Evolutionary conservation across 1,140 invertebrate species (phyloP), one percentile per base, ranked within the genome.

Genomic region (Idris sp.): DNA sequence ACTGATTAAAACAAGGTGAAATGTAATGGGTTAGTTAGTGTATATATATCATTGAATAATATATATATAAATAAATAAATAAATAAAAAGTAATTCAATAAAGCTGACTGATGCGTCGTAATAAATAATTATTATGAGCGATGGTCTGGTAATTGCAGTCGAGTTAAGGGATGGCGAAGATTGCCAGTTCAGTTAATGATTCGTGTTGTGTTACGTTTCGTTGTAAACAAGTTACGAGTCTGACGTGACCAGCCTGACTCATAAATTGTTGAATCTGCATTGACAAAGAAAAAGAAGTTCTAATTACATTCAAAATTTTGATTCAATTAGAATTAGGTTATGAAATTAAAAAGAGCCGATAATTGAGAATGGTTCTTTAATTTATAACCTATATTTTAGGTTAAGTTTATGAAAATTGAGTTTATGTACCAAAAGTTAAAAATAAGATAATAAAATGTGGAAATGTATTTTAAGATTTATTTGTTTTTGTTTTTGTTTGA

Each of bases 141-240:
- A 69, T 62, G 38, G 41, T 38, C 14, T 28, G 8, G 51, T 61
- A 44, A 62, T 62, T 56, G 62, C 49, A 9, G 22, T 22, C 16
- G 40, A 62, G 33, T 41, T 74, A 58, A 64, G 54, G 65, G 58
- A 76, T 43, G 56, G 41, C 40, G 28, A 65, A 51, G 30, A 65
- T 73, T 61, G 62, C 22, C 64, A 26, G 56, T 72, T 71, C 64
- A 71, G 61, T 80, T 72, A 71, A 74, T 76, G 76, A 81, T 84
- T 83, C 73, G 68, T 73, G 79, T 82, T 81, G 76, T 81, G 79
- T 83, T 84, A 79, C 77, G 79, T 83, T 84, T 82, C 81, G 80
- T 79, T 83, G 78, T 77, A n/a, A 79, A 77, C 80, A 79, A 82
- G 82, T 83, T 83, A 83, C 77, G 76, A 83, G 78, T 69, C 38